Conservation (phyloP, 2,888 invertebrate genomes). For the Tetranychus truncatus region DNA sequence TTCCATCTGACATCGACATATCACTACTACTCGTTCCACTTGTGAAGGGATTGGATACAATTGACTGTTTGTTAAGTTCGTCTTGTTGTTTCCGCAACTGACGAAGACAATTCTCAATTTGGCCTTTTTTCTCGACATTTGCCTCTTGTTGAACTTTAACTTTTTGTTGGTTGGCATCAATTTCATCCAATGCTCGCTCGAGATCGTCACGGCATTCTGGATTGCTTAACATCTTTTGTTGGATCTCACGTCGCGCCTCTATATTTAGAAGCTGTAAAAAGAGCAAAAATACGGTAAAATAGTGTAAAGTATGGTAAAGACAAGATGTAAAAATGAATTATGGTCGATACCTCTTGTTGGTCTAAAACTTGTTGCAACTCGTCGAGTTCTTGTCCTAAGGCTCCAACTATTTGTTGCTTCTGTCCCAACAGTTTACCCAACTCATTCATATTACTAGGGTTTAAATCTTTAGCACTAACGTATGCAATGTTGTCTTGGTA, state of each 20-base stretch:
- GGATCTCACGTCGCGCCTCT: background rate
- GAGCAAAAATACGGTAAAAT: background rate
- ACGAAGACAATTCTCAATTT: background rate
- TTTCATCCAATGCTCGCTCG: background rate
- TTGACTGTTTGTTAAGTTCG: background rate
- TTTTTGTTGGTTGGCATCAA: background rate
- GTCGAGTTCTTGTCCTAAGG: constrained; percentile 5
- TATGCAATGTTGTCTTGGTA: constrained; percentile 3
- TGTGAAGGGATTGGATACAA: background rate
- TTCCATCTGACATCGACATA: background rate
- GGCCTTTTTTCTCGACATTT: constrained; percentile 4
- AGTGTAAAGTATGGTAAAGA: background rate
- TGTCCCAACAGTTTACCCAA: background rate
- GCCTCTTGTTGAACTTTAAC: constrained; percentile 7
- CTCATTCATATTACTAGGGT: background rate
- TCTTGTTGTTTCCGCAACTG: constrained; percentile 9
- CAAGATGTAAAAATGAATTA: background rate
- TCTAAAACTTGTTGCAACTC: constrained; percentile 6
- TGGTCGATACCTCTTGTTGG: background rate
- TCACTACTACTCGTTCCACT: background rate
- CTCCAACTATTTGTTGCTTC: constrained; percentile 9
- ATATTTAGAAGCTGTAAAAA: background rate
- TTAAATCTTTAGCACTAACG: constrained; percentile 8
- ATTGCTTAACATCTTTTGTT: background rate
- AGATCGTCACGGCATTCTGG: background rate